Percentiles rank a stretch among this genome's conserved stretches.
These are phyloP conservation scores for Trichogramma evanescens DNA, from an alignment of 2,888 invertebrate genomes.

Conservation along the genomic window DNA sequence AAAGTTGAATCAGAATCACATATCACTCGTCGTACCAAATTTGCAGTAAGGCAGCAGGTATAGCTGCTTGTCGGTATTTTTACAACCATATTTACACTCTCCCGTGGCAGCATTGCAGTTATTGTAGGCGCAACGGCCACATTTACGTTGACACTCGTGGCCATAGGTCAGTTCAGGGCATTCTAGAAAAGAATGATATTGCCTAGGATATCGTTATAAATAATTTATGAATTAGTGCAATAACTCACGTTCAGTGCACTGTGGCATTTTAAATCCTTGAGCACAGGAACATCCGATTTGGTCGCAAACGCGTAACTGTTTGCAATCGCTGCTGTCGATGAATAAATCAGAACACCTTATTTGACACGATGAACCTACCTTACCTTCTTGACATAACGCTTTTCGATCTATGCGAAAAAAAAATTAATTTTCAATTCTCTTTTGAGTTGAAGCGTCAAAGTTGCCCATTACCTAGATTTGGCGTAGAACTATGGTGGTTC, in stretches of 20 bases:
- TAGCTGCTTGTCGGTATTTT: neutral
- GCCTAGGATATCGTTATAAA: neutral
- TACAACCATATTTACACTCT: conserved; percentile 23
- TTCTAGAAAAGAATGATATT: conserved; percentile 17
- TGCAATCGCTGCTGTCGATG: conserved; percentile 11
- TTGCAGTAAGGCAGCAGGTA: conserved; percentile 27
- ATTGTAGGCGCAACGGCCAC: conserved; percentile 24
- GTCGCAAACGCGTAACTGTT: conserved; percentile 22
- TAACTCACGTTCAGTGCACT: conserved; percentile 23
- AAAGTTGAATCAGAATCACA: neutral
- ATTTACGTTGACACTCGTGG: conserved; percentile 27
- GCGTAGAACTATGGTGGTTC: neutral
- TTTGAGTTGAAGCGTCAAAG: neutral
- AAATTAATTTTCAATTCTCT: neutral
- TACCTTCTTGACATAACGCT: conserved; percentile 20
- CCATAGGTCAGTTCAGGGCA: conserved; percentile 29
- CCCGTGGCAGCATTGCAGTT: conserved; percentile 26
- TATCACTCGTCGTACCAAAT: conserved; percentile 22
- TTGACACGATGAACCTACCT: conserved; percentile 25
- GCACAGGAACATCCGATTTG: conserved; percentile 27
- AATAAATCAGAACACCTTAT: conserved; percentile 19
- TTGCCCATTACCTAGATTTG: neutral
- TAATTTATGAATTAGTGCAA: neutral
- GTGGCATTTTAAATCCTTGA: conserved; percentile 18
- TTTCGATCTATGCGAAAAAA: conserved; percentile 1